These are phyloP conservation scores for Brachycybe producta DNA, from an alignment of 2,888 invertebrate genomes.

Conservation along the genomic window DNA sequence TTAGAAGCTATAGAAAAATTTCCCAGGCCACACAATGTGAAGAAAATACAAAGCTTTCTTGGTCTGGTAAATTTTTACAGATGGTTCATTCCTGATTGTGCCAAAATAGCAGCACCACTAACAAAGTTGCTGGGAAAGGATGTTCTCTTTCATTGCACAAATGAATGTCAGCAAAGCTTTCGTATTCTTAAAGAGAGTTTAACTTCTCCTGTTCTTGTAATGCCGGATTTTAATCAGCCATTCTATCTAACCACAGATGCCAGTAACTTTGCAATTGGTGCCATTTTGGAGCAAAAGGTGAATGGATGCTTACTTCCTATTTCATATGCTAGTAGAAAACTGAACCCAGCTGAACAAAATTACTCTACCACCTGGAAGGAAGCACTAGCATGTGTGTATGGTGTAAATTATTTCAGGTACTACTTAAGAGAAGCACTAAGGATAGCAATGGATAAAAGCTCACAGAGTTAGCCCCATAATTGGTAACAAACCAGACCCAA, in stretches of 20 bases:
- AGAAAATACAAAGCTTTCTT: conserved; percentile 6
- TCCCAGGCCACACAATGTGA: background rate
- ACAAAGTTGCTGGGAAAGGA: background rate
- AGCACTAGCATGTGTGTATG: background rate
- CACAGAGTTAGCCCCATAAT: too few species aligned
- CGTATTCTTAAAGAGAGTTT: background rate
- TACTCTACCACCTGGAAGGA: conserved; percentile 9
- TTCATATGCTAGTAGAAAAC: conserved; percentile 3
- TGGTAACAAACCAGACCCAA: too few species aligned
- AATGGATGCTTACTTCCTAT: background rate
- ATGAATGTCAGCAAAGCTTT: background rate
- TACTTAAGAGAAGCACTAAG: too few species aligned
- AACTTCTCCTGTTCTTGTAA: background rate
- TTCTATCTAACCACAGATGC: conserved; percentile 6
- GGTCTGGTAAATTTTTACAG: conserved; percentile 3
- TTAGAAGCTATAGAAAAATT: conserved; percentile 3
- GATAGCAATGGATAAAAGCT: background rate
- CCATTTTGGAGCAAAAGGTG: background rate
- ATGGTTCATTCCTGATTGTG: conserved; percentile 4
- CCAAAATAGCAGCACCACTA: background rate
- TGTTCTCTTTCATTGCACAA: background rate
- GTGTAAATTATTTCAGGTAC: background rate
- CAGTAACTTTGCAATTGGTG: conserved; percentile 6
- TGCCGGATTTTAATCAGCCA: background rate
- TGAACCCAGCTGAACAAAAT: background rate